A percentile compares a stretch with the other conserved stretches of the same genome.
These are phyloP conservation scores for Toxotes lorentzi DNA, from an alignment of 2,797 vertebrate genomes.

Conservation along the genomic window DNA sequence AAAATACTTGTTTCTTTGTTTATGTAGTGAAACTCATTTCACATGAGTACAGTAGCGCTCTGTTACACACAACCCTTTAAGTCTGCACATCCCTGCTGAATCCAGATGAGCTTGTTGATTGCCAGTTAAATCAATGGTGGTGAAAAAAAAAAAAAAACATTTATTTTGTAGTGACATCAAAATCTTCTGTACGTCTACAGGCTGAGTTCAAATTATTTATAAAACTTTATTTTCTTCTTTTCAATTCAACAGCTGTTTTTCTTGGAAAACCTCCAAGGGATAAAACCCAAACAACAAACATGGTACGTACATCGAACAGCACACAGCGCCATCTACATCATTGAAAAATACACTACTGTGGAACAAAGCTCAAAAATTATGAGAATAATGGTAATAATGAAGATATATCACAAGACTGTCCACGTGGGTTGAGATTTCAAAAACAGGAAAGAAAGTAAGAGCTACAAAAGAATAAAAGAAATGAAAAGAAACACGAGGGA, in stretches of 20 bases:
- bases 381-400: conserved; percentile 49
- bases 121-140: background rate
- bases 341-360: conserved; percentile 75
- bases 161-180: conserved; percentile 57
- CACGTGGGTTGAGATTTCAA: conserved; percentile 46
- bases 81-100: background rate
- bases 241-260: conserved; percentile 74
- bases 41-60: background rate
- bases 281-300: conserved; percentile 81
- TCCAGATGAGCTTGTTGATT: background rate
- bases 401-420: conserved; percentile 60
- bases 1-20: too few relatives aligned
- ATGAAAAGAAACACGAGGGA: conserved; percentile 34
- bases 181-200: conserved; percentile 24
- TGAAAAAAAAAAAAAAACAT: conserved; percentile 31
- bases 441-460: conserved; percentile 32
- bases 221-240: conserved; percentile 84
- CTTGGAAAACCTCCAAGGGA: conserved; percentile 77
- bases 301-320: conserved; percentile 79
- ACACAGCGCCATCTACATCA: conserved; percentile 77
- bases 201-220: conserved; percentile 80
- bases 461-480: conserved; percentile 47
- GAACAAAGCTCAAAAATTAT: conserved; percentile 67
- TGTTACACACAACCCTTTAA: background rate
- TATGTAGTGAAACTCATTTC: background rate